A percentile compares a stretch with the other conserved stretches of the same genome.
Evolutionary conservation across 2,888 invertebrate species (phyloP).

Genomic region (Eupithecia inturbata): DNA sequence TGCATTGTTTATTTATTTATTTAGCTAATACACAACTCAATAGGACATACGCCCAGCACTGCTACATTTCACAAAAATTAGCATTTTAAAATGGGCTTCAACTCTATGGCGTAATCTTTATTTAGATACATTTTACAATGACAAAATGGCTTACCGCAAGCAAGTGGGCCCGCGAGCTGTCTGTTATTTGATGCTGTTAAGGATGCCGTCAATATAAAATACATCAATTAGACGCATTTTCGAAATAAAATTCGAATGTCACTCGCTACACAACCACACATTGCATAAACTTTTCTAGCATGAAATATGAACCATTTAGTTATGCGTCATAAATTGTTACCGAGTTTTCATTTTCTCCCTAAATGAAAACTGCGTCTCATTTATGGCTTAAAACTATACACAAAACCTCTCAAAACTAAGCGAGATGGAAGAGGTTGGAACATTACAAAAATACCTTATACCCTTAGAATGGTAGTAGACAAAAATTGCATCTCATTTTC

Average conservation of each 20-base stretch:
- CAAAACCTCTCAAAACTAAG: neutral
- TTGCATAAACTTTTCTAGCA: neutral
- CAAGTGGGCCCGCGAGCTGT: too few species aligned
- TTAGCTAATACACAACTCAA: too few species aligned
- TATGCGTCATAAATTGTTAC: neutral
- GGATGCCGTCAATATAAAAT: neutral
- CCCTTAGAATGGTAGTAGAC: too few species aligned
- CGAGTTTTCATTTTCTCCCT: conserved; percentile 1
- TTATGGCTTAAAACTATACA: neutral
- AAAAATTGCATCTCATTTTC: too few species aligned
- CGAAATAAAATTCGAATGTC: neutral
- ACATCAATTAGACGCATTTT: too few species aligned
- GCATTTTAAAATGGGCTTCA: too few species aligned
- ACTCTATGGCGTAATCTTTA: too few species aligned
- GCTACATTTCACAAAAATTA: too few species aligned
- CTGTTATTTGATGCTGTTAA: neutral
- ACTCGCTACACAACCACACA: neutral
- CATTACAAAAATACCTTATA: neutral
- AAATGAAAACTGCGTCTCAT: neutral
- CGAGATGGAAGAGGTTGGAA: neutral
- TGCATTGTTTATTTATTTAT: too few species aligned
- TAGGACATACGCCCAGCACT: too few species aligned
- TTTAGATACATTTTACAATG: too few species aligned
- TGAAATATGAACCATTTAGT: conserved; percentile 4
- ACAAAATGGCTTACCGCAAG: too few species aligned